These are phyloP conservation scores for Dinomys branickii DNA, from an alignment of 2,113 vertebrate species.

Conservation along the genomic window DNA sequence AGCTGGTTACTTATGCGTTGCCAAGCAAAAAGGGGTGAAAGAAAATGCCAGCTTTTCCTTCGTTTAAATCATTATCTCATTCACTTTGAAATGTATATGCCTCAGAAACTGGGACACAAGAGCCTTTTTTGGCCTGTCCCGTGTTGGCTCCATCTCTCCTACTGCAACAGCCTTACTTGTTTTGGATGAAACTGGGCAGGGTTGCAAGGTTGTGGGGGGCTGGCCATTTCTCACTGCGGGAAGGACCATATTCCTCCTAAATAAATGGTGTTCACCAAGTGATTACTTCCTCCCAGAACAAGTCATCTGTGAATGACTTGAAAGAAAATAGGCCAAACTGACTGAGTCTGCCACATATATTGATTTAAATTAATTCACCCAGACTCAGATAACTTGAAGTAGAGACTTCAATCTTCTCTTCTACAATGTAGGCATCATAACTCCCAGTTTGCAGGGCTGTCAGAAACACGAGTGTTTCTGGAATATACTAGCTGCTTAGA, in stretches of 20 bases:
- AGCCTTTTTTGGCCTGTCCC: background rate
- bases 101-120: conserved; percentile 1
- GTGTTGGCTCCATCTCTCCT: background rate
- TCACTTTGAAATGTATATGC: conserved; percentile 30
- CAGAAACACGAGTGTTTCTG: background rate
- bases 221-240: background rate
- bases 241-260: background rate
- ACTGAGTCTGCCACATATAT: background rate
- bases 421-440: background rate
- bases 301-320: background rate
- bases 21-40: conserved; percentile 15
- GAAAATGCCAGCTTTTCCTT: conserved; percentile 46
- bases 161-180: background rate
- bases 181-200: background rate
- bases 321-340: background rate
- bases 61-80: conserved; percentile 12
- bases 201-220: background rate
- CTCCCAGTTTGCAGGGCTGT: background rate
- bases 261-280: background rate
- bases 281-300: background rate
- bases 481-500: background rate
- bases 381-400: background rate
- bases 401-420: background rate
- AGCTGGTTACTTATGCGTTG: background rate
- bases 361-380: background rate